Percentiles rank a stretch among this genome's conserved stretches.
phyloP scores from a whole-genome alignment of 2,888 invertebrate species.

The Rhorus exstirpatorius region DNA sequence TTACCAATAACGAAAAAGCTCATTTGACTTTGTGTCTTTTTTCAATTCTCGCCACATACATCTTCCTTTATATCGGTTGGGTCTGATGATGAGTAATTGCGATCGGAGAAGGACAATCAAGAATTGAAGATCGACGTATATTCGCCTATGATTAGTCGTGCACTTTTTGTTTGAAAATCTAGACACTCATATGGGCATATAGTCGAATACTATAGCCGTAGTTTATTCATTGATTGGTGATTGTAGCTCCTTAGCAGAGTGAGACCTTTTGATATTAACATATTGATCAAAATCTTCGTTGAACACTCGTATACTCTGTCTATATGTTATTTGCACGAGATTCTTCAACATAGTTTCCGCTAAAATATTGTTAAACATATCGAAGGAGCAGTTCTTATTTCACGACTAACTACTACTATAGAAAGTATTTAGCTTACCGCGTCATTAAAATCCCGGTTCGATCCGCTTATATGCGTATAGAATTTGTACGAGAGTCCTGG shows the following conservation, averaged over 20 bases:
- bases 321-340: neutral
- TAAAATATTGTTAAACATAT: constrained; percentile 1
- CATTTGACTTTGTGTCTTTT: constrained; percentile 27
- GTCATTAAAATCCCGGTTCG: constrained; percentile 25
- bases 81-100: constrained; percentile 27
- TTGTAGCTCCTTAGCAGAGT: no score
- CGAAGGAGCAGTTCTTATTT: neutral
- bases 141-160: neutral
- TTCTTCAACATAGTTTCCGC: neutral
- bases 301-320: neutral
- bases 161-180: neutral
- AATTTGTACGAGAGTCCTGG: constrained; percentile 12
- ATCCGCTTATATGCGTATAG: neutral
- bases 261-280: neutral
- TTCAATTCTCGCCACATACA: constrained; percentile 33
- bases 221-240: no score
- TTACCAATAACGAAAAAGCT: constrained; percentile 55
- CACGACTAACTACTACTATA: neutral
- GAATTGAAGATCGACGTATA: constrained; percentile 37
- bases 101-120: constrained; percentile 28
- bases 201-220: no score
- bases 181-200: no score
- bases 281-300: constrained; percentile 11
- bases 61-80: constrained; percentile 33
- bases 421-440: constrained; percentile 4